phyloP scores from a whole-genome alignment of 2,113 vertebrate genomes.

The Ancistrus triradiatus region DNA sequence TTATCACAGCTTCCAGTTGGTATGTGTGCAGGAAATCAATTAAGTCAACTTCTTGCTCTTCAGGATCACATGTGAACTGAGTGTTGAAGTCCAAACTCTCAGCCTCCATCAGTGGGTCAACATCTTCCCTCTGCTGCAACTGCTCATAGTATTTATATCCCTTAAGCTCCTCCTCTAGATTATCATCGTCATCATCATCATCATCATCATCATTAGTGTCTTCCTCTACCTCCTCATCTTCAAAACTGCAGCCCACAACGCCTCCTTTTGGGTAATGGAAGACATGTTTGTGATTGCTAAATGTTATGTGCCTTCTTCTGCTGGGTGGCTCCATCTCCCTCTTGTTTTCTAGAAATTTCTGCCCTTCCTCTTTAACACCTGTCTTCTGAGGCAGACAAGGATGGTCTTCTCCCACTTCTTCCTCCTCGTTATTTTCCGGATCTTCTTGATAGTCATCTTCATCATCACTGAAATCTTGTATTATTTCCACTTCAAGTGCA shows the following conservation, averaged over 20 bases:
- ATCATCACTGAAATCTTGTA: constrained; percentile 9
- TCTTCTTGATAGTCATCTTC: constrained; percentile 32
- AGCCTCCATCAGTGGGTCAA: constrained; percentile 78
- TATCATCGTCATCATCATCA: constrained; percentile 14
- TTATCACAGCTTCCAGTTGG: constrained; percentile 18
- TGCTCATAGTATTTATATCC: constrained; percentile 39
- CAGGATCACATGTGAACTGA: constrained; percentile 66
- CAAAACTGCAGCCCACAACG: constrained; percentile 23
- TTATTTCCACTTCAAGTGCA: no score
- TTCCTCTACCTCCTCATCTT: constrained; percentile 46
- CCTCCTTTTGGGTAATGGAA: constrained; percentile 63
- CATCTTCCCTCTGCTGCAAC: constrained; percentile 33
- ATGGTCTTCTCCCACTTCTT: constrained; percentile 51
- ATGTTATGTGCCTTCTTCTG: constrained; percentile 52
- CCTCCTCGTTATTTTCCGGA: constrained; percentile 26
- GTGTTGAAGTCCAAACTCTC: constrained; percentile 75
- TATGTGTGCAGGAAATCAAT: constrained; percentile 33
- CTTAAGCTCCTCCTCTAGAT: constrained; percentile 56
- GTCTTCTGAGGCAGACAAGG: constrained; percentile 38
- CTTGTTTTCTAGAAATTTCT: constrained; percentile 42
- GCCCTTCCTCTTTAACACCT: constrained; percentile 47
- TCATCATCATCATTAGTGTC: constrained; percentile 49
- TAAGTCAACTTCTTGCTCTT: constrained; percentile 61
- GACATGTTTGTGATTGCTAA: constrained; percentile 55
- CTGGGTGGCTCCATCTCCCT: no score